These are phyloP conservation scores for Callorhinus ursinus DNA, from an alignment of 2,113 vertebrate genomes.

Conservation along the genomic window DNA sequence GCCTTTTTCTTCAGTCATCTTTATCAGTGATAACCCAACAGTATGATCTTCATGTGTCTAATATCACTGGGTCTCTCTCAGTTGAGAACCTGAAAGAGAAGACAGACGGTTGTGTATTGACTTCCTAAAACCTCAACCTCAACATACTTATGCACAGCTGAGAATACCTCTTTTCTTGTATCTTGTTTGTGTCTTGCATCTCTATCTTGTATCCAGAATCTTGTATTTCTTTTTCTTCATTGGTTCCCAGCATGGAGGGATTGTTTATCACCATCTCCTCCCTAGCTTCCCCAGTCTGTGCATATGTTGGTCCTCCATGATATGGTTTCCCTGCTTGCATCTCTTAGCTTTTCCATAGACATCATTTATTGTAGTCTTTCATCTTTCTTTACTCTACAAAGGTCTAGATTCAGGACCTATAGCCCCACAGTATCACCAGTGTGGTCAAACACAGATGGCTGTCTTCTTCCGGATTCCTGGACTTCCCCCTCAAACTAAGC, in stretches of 20 bases:
- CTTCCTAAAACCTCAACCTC: background rate
- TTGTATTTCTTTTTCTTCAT: background rate
- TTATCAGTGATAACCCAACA: background rate
- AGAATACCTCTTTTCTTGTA: background rate
- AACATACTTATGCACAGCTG: background rate
- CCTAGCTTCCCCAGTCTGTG: accelerated
- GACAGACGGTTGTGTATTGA: background rate
- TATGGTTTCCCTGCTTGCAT: background rate
- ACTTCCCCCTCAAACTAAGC: background rate
- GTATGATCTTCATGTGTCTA: background rate
- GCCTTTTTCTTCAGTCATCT: background rate
- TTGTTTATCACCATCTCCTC: background rate
- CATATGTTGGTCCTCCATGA: background rate
- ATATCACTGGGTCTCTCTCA: background rate
- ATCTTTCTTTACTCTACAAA: background rate
- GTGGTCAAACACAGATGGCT: background rate
- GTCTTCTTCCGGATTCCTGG: background rate
- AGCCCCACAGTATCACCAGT: background rate
- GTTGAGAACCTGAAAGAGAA: background rate
- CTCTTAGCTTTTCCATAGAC: background rate
- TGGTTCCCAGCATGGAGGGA: background rate
- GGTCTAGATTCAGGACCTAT: background rate
- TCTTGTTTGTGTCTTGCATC: background rate
- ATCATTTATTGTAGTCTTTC: background rate
- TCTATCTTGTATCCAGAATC: background rate